Percentiles rank a stretch among this genome's conserved stretches.
These are phyloP conservation scores for Tachysurus vachellii DNA, from an alignment of 2,113 vertebrate genomes.

Conservation along the genomic window DNA sequence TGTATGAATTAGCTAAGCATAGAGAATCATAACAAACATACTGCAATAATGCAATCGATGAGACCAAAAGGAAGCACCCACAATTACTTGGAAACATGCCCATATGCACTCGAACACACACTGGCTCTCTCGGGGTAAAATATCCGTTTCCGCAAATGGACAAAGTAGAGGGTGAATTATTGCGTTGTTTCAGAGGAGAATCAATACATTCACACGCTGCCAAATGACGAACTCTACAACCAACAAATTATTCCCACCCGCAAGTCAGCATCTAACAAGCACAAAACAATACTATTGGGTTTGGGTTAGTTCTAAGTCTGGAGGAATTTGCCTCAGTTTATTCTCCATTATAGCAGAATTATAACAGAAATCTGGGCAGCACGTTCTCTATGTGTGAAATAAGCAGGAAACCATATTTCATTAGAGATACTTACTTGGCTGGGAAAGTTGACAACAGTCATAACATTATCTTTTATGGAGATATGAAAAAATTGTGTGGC, in stretches of 20 bases:
- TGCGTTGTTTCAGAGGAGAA: slow-evolving; percentile 29
- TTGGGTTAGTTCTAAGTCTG: neutral
- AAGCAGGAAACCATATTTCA: neutral
- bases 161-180: slow-evolving; percentile 33
- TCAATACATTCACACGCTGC: slow-evolving; percentile 25
- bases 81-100: slow-evolving; percentile 10
- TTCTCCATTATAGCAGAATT: neutral
- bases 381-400: neutral
- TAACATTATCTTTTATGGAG: neutral
- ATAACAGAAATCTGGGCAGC: neutral
- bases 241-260: neutral
- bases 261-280: neutral
- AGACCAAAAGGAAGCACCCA: slow-evolving; percentile 4
- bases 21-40: neutral
- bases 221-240: slow-evolving; percentile 2
- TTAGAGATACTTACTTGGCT: neutral
- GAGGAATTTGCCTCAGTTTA: neutral
- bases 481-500: neutral
- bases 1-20: neutral
- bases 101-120: neutral
- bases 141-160: slow-evolving; percentile 20
- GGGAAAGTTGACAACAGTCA: neutral
- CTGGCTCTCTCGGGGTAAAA: neutral
- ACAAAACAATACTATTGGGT: neutral
- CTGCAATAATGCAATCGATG: neutral